These are phyloP conservation scores for Meteorus colon DNA, from an alignment of 2,888 invertebrate genomes.

Conservation along the genomic window DNA sequence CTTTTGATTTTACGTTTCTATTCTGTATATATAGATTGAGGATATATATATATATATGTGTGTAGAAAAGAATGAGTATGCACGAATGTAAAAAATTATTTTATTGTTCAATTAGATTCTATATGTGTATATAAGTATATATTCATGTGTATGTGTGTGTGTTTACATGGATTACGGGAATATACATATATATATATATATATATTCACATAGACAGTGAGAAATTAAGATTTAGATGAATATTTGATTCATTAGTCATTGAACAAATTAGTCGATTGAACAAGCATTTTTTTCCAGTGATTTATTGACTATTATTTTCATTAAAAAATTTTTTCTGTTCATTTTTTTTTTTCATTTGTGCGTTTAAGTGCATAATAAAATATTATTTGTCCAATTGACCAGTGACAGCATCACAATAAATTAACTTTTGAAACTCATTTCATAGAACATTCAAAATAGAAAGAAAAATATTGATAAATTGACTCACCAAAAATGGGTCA, in stretches of 20 bases:
- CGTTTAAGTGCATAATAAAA: slow-evolving; percentile 16
- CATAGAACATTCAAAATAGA: slow-evolving; percentile 2
- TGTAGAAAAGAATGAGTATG: background rate
- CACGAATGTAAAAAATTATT: slow-evolving; percentile 13
- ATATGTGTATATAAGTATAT: background rate
- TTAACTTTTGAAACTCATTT: background rate
- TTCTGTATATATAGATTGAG: slow-evolving; percentile 19
- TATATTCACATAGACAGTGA: background rate
- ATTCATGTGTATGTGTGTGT: background rate
- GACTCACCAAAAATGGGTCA: background rate
- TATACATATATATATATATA: background rate
- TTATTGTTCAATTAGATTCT: background rate
- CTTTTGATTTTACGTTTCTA: background rate
- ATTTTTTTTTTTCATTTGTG: background rate
- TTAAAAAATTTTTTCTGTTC: background rate
- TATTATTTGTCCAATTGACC: slow-evolving; percentile 10
- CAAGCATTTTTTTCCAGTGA: background rate
- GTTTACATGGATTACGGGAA: background rate
- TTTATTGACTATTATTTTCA: background rate
- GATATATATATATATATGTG: background rate
- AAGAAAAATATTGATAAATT: background rate
- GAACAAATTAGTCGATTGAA: background rate
- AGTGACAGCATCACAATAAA: slow-evolving; percentile 6
- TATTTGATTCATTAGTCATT: background rate
- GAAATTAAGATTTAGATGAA: background rate